Evolutionary conservation across 2,797 vertebrate species (phyloP).

Genomic region (Tenualosa ilisha): DNA sequence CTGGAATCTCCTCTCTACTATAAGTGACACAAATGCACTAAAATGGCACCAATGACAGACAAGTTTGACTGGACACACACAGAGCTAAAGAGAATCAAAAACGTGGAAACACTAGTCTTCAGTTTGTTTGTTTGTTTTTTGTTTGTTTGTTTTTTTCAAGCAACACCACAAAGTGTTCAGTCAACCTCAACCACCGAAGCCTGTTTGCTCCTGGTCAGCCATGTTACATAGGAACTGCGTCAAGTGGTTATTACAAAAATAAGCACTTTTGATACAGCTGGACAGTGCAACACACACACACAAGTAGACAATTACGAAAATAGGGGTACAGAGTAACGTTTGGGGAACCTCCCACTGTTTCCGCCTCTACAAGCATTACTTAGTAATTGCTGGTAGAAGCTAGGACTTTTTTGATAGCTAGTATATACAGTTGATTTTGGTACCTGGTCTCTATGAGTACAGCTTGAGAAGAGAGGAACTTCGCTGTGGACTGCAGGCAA

Average conservation of each 20-base stretch:
- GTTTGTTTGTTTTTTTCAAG: slow-evolving; percentile 48
- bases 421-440: slow-evolving; percentile 67
- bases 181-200: background rate
- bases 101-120: slow-evolving; percentile 49
- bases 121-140: slow-evolving; percentile 39
- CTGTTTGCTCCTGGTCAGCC: background rate
- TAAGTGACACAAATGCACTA: slow-evolving; percentile 74
- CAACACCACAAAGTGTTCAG: slow-evolving; percentile 21
- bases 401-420: slow-evolving; percentile 46
- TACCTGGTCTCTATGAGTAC: slow-evolving; percentile 44
- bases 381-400: slow-evolving; percentile 60
- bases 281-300: slow-evolving; percentile 35
- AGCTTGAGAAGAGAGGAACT: slow-evolving; percentile 35
- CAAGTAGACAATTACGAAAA: slow-evolving; percentile 50
- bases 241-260: slow-evolving; percentile 19
- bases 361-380: slow-evolving; percentile 58
- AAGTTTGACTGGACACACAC: slow-evolving; percentile 64
- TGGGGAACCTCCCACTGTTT: slow-evolving; percentile 43
- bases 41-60: slow-evolving; percentile 75
- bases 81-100: slow-evolving; percentile 57
- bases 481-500: slow-evolving; percentile 12
- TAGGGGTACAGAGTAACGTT: slow-evolving; percentile 44
- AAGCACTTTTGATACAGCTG: slow-evolving; percentile 24
- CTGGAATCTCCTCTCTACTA: slow-evolving; percentile 55
- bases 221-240: slow-evolving; percentile 3